Evolutionary conservation across 2,888 invertebrate genomes (phyloP), one percentile per base, ranked within the genome.

Genomic region (Steinernema scapterisci): DNA sequence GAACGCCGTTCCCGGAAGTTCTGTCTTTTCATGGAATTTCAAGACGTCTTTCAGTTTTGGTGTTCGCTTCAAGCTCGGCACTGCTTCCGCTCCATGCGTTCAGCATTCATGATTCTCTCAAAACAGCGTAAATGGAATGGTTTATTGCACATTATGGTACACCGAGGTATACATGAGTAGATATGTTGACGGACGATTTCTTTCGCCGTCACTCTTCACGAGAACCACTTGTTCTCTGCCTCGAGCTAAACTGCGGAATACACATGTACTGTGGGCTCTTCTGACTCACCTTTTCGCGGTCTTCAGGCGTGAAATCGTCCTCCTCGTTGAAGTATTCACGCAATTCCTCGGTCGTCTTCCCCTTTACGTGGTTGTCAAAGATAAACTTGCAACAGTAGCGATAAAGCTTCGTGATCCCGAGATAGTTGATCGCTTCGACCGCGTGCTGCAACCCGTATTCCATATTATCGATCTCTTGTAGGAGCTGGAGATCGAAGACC

Each of bases 301-400:
- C 63, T n/a, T 25, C 63, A 1, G 27, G 31, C 38, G 63, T 63
- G 38, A 63, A 63, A 13, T 63, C 63, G 38, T 63, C 63, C 16
- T 3, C 31, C 31, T 63, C 63, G 31, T n/a, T 5, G 38, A 63
- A 63, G 31, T 63, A 63, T 16, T 25, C 16, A 1, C 63, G 27
- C 2, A 63, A 31, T 5, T 31, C 16, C 5, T 63, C 31, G 63
- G 31, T 31, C 11, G 11, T 31, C 25, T 63, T 63, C 16, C 63
- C 63, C 63, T 63, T 63, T 16, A 63, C 63, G 31, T 63, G 63
- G 16, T 38, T 63, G 11, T 31, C 63, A 19, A 31, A 63, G 63
- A 63, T 63, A 31, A 63, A 63, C 63, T 63, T 63, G 63, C 63
- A 63, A 31, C 11, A 7, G 63, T 63, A 63, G 13, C 63, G 63